phyloP scores from a whole-genome alignment of 2,113 vertebrate genomes.

The Myotis davidii region DNA sequence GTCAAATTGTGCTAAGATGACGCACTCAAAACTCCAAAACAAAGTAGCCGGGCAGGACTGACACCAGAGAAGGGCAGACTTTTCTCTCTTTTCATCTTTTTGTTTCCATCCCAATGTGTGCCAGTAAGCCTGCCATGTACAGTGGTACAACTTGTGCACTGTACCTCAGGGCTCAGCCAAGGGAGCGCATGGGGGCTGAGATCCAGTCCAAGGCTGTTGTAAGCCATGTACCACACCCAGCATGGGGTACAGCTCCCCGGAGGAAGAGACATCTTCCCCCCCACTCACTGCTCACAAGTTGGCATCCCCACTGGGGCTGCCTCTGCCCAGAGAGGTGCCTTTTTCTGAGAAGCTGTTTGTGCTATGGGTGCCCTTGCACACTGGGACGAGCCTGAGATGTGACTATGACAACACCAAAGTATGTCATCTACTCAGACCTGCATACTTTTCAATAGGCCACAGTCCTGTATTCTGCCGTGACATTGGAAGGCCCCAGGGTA shows the following conservation, averaged over 20 bases:
- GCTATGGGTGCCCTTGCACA: not conserved
- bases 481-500: not conserved
- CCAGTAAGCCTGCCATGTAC: not conserved
- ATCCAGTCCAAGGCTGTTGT: not conserved
- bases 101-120: not conserved
- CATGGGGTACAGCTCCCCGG: not conserved
- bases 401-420: not conserved
- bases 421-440: too few species aligned
- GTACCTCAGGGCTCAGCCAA: not conserved
- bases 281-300: not conserved
- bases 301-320: not conserved
- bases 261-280: not conserved
- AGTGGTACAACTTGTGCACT: not conserved
- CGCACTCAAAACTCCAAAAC: constrained; percentile 13
- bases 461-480: not conserved
- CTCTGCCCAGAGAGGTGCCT: not conserved
- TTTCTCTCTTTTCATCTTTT: constrained; percentile 19
- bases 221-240: not conserved
- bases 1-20: not conserved
- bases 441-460: not conserved
- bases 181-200: not conserved
- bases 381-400: not conserved
- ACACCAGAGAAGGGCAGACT: not conserved
- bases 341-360: not conserved
- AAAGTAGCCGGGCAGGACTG: not conserved